phyloP scores from a whole-genome alignment of 2,113 vertebrate genomes.

The Motacilla tschutschensis region DNA sequence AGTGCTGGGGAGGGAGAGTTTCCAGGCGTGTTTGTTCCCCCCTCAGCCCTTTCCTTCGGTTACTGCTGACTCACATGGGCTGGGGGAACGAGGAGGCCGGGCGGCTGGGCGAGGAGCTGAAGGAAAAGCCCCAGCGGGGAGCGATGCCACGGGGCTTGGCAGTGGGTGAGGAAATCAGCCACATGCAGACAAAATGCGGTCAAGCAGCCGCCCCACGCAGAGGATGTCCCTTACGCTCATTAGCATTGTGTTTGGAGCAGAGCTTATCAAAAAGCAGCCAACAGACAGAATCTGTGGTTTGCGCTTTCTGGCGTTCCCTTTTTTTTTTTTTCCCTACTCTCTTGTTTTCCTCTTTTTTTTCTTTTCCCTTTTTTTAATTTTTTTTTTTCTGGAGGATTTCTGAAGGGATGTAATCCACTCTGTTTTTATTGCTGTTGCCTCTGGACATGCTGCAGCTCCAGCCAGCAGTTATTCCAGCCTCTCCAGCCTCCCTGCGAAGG shows the following conservation, averaged over 20 bases:
- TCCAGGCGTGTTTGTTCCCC: constrained; percentile 31
- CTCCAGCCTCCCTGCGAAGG: constrained; percentile 41
- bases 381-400: constrained; percentile 9
- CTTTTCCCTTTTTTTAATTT: not conserved
- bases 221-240: constrained; percentile 60
- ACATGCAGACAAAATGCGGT: constrained; percentile 58
- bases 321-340: not conserved
- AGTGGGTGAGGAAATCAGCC: constrained; percentile 57
- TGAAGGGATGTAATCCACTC: constrained; percentile 57
- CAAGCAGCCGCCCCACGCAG: constrained; percentile 53
- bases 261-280: constrained; percentile 66
- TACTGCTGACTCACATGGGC: constrained; percentile 64
- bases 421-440: constrained; percentile 57
- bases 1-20: constrained; percentile 14
- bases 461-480: constrained; percentile 52
- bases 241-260: constrained; percentile 57
- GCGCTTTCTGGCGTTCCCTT: constrained; percentile 19
- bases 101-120: constrained; percentile 15
- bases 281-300: constrained; percentile 68
- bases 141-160: constrained; percentile 60
- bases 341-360: not conserved
- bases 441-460: constrained; percentile 48
- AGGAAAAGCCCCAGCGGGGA: constrained; percentile 54
- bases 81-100: constrained; percentile 38
- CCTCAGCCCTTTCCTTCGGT: constrained; percentile 32